phyloP scores from a whole-genome alignment of 2,113 vertebrate genomes.

The Chlamydotis undulata region DNA sequence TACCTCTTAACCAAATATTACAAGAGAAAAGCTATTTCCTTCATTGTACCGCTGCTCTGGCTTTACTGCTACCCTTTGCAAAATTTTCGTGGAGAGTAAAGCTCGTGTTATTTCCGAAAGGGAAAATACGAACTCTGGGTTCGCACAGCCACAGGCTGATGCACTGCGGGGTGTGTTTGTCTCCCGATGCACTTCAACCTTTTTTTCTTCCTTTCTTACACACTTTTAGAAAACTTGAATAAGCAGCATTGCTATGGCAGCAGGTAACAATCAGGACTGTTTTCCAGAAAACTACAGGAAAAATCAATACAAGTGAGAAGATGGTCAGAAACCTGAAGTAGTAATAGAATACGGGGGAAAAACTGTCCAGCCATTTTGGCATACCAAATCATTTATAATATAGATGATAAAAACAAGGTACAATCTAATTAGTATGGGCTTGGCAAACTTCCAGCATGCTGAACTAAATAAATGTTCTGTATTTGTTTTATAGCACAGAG shows the following conservation, averaged over 20 bases:
- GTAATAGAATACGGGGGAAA: not conserved
- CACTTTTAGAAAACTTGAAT: not conserved
- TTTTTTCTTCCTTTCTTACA: not conserved
- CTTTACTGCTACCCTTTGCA: not conserved
- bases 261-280: not conserved
- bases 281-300: not conserved
- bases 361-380: not conserved
- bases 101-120: not conserved
- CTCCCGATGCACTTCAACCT: not conserved
- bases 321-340: not conserved
- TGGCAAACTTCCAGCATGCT: not conserved
- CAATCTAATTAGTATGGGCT: not conserved
- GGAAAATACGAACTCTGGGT: not conserved
- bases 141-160: rapidly evolving
- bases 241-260: not conserved
- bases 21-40: not conserved
- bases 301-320: not conserved
- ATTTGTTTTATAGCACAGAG: not conserved
- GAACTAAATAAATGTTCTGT: slow-evolving; percentile 2
- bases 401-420: slow-evolving; percentile 17
- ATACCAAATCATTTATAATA: not conserved
- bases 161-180: not conserved
- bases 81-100: not conserved
- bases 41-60: rapidly evolving
- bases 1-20: not conserved